phyloP scores from a whole-genome alignment of 2,113 vertebrate genomes.

The Oreocharis arfaki region DNA sequence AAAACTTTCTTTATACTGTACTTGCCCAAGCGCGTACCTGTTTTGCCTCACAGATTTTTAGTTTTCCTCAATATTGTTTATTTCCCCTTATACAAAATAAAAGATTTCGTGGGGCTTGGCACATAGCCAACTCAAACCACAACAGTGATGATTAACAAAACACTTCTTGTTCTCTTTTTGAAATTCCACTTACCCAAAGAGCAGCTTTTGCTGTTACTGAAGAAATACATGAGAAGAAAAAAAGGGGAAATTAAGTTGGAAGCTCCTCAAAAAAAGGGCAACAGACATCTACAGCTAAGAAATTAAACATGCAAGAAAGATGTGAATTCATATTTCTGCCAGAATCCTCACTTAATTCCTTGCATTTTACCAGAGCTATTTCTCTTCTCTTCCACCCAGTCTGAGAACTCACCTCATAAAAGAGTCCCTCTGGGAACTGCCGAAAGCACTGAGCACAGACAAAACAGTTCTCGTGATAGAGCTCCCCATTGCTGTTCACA shows the following conservation, averaged over 20 bases:
- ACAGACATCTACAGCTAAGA: neutral
- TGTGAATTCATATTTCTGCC: neutral
- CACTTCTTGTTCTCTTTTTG: neutral
- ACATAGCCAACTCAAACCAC: too few species aligned
- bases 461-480: constrained; percentile 76
- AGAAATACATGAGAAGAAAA: neutral
- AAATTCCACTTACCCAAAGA: neutral
- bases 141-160: neutral
- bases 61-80: too few species aligned
- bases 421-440: constrained; percentile 77
- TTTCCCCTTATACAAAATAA: too few species aligned
- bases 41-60: too few species aligned
- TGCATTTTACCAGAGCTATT: neutral
- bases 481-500: constrained; percentile 74
- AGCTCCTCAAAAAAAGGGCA: neutral
- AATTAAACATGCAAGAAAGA: neutral
- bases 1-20: too few species aligned
- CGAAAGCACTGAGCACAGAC: constrained; percentile 80
- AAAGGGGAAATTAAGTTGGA: neutral
- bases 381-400: neutral
- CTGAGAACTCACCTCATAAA: constrained; percentile 72
- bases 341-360: neutral
- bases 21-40: too few species aligned
- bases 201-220: neutral
- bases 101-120: too few species aligned